Evolutionary conservation across 1,140 invertebrate genomes (phyloP), one percentile per base, ranked within the genome.

Genomic region (Acromyrmex echinatior): DNA sequence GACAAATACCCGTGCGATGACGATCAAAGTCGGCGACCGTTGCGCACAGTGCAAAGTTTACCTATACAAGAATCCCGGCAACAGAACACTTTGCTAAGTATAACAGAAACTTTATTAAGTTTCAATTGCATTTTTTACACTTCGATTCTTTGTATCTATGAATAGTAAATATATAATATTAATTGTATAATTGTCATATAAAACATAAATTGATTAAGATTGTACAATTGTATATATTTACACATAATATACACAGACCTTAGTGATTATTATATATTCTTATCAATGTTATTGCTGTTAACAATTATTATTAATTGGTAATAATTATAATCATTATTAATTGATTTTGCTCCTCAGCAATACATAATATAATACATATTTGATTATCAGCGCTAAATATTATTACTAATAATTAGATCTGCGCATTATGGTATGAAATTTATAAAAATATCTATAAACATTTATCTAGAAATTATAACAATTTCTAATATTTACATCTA

Each of bases 1-100:
- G 25, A 31, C 49, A 71, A 81, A 81, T 70, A 79, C 28, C 65
- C 28, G 49, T 3, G n/a, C 18, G 49, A 81, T 81, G 49, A 81
- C 18, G 49, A 79, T 39, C 78, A 71, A 81, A 81, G 65, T 81
- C 31, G 25, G 39, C 62, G 77, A 28, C 39, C 60, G 60, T 56
- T 35, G 39, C 3, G 0, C 49, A 58, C 31, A 16, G 16, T 39
- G 3, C 63, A 56, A 51, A 80, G 58, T 78, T 78, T 45, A 45
- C 16, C 16, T 28, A n/a, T 21, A 14, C 35, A 21, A 77, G 10
- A 10, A 0, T 14, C 16, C 12, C 16, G n/a, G 39, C 14, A n/a
- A 39, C 2, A 62, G 31, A 21, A 3, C 10, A 63, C 35, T 18
- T 25, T 25, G 1, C 25, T 25, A 25, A 25, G 25, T 25, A 25